These are phyloP conservation scores for Eurypyga helias DNA, from an alignment of 2,113 vertebrate species.

Conservation along the genomic window DNA sequence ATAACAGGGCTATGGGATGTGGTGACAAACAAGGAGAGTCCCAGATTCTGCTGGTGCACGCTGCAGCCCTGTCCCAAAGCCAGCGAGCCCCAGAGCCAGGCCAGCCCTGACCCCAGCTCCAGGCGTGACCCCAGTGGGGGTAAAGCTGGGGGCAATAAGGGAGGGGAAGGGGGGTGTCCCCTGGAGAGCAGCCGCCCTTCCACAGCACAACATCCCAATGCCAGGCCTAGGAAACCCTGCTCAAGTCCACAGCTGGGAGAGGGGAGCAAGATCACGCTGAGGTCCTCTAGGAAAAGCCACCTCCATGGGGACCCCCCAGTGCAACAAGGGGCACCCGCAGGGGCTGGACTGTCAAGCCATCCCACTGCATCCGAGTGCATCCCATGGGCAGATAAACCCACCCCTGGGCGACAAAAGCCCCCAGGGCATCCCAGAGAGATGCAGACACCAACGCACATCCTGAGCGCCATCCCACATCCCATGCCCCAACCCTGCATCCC, in stretches of 20 bases:
- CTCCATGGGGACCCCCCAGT: rapidly evolving
- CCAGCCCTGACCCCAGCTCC: not conserved
- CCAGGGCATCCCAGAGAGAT: rapidly evolving
- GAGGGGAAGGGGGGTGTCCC: rapidly evolving
- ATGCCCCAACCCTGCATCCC: rapidly evolving
- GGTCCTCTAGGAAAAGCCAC: not conserved
- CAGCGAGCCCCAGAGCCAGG: not conserved
- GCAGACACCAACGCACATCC: too few relatives aligned
- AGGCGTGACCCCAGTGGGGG: not conserved
- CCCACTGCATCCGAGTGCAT: rapidly evolving
- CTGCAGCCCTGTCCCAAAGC: not conserved
- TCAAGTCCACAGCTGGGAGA: not conserved
- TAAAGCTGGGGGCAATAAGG: not conserved
- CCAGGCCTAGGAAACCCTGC: not conserved
- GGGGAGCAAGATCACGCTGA: not conserved
- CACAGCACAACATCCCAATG: not conserved
- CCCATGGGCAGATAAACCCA: rapidly evolving
- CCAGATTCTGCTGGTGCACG: rapidly evolving
- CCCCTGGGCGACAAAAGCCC: not conserved
- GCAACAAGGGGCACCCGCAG: not conserved
- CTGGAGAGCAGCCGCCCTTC: not conserved
- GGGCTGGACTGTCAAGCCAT: rapidly evolving
- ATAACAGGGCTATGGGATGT: rapidly evolving
- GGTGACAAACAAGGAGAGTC: not conserved
- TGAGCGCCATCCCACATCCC: not conserved